Evolutionary conservation across 2,888 invertebrate genomes (phyloP).

Genomic region (Cheilosia variabilis): DNA sequence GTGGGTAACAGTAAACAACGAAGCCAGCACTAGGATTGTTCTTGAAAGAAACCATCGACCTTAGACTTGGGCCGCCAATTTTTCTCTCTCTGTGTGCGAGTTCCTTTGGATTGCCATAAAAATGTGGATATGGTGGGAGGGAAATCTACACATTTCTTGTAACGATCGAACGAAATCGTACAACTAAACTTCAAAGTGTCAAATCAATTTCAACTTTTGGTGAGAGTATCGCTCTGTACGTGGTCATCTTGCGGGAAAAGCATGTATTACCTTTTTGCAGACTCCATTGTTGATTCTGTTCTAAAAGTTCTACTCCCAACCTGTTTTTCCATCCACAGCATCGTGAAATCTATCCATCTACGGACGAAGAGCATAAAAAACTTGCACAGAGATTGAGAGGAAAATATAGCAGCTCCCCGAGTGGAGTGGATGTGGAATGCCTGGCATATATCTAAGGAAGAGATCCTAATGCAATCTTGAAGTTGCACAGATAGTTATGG

Average conservation of each 20-base stretch:
- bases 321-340: slow-evolving; percentile 54
- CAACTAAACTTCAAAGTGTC: slow-evolving; percentile 36
- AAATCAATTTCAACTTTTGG: slow-evolving; percentile 33
- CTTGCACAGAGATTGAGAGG: slow-evolving; percentile 10
- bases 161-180: background rate
- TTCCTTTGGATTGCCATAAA: background rate
- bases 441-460: slow-evolving; percentile 31
- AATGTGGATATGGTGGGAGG: background rate
- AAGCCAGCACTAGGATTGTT: slow-evolving; percentile 11
- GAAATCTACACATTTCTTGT: background rate
- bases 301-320: slow-evolving; percentile 32
- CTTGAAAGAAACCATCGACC: slow-evolving; percentile 17
- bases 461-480: slow-evolving; percentile 48
- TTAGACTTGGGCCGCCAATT: slow-evolving; percentile 28
- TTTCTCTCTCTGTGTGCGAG: background rate
- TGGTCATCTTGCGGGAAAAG: slow-evolving; percentile 6
- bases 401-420: slow-evolving; percentile 11
- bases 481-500: slow-evolving; percentile 47
- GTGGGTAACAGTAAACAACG: slow-evolving; percentile 23
- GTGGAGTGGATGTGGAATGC: slow-evolving; percentile 36
- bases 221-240: background rate
- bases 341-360: slow-evolving; percentile 52
- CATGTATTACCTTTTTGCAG: background rate
- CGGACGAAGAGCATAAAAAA: slow-evolving; percentile 23
- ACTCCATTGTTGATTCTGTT: slow-evolving; percentile 31